Evolutionary conservation across 2,797 vertebrate species (phyloP), one percentile per base, ranked within the genome.

Genomic region (Ictinia mississippiensis): DNA sequence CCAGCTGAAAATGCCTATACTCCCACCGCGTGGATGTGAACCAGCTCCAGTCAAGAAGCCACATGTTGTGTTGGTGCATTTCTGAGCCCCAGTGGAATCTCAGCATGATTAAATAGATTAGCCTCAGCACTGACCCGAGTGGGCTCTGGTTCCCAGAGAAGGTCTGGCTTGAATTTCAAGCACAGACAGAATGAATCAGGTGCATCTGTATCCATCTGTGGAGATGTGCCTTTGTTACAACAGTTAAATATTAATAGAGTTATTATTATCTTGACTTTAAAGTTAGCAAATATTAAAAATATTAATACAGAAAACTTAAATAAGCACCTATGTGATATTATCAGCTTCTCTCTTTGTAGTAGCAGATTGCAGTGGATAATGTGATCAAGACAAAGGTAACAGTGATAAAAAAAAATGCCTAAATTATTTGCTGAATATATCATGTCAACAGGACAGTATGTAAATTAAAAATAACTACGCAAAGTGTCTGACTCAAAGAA

Each of bases 21-120:
- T 77, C 65, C 56, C 10, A 7, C 49, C 0, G 0, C 8, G 49
- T 0, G 0, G 40, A 59, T 67, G 52, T 37, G 55, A 78, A 89
- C 4, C 50, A 59, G 55, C 75, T 67, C 55, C 62, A 90, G 72
- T 33, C 79, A 73, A 63, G 72, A 90, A 85, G 73, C 21, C 66
- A 23, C 78, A 22, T 0, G 6, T 23, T 29, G 21, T 35, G 40
- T 6, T 52, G n/a, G 22, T 44, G 21, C 45, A 18, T 52, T 95
- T 86, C 44, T 74, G 58, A 81, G 81, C 37, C n/a, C 16, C 81
- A 78, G 22, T 26, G 29, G 59, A 15, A 37, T 15, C 56, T 77
- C 79, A 91, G 82, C 55, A 52, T 10, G 12, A 75, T 44, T 53
- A 84, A 55, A 83, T 4, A 79, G 49, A 65, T 38, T 6, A 87